Evolutionary conservation across 2,797 vertebrate genomes (phyloP).

Genomic region (Oreochromis mossambicus): DNA sequence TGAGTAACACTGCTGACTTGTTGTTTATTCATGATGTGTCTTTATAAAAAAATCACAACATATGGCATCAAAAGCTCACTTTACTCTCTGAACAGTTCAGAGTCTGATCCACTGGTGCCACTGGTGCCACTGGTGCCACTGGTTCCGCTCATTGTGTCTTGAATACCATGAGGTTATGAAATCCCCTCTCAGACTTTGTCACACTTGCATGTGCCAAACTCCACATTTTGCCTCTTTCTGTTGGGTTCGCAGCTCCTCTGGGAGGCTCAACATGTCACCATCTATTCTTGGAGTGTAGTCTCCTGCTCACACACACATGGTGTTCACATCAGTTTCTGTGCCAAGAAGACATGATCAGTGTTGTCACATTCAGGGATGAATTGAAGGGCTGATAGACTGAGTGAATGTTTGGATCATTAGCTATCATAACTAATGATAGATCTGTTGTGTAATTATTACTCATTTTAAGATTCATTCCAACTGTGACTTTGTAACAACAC

Average conservation of each 20-base stretch:
- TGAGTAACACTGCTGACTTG: neutral
- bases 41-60: neutral
- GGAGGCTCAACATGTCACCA: constrained; percentile 37
- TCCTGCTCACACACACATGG: constrained; percentile 27
- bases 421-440: neutral
- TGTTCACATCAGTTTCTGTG: constrained; percentile 12
- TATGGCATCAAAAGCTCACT: neutral
- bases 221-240: constrained; percentile 30
- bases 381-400: neutral
- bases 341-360: constrained; percentile 10
- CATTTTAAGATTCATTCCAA: neutral
- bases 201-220: constrained; percentile 32
- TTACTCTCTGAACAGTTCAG: neutral
- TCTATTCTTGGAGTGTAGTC: constrained; percentile 47
- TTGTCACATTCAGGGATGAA: neutral
- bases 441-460: neutral
- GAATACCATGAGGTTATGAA: neutral
- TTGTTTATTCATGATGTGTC: neutral
- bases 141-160: neutral
- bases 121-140: neutral
- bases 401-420: neutral
- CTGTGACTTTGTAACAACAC: neutral
- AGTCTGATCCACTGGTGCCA: neutral
- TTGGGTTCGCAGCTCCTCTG: constrained; percentile 9
- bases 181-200: constrained; percentile 4